phyloP scores from a whole-genome alignment of 2,797 vertebrate species.

The Oreochromis grahami region DNA sequence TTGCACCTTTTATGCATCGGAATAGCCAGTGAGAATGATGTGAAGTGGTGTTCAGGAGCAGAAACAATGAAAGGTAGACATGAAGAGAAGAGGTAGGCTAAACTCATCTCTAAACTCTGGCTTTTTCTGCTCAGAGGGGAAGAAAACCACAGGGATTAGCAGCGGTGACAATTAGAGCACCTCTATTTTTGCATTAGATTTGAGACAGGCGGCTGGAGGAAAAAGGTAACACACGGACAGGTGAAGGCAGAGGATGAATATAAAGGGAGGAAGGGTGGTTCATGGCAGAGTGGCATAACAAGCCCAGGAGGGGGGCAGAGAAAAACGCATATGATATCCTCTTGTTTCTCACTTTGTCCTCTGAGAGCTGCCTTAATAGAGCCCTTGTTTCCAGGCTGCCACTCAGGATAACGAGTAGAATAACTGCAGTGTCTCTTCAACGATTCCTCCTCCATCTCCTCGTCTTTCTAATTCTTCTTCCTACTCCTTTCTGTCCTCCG shows the following conservation, averaged over 20 bases:
- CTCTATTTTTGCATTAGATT: conserved; percentile 12
- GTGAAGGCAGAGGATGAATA: conserved; percentile 8
- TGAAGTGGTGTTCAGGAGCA: neutral
- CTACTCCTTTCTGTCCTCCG: neutral
- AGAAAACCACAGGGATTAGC: conserved; percentile 16
- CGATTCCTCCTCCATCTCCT: neutral
- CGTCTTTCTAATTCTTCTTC: neutral
- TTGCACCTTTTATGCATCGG: conserved; percentile 7
- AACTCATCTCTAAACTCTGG: conserved; percentile 21
- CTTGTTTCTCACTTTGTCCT: conserved; percentile 41
- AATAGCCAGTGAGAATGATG: neutral
- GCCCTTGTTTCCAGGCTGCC: conserved; percentile 66
- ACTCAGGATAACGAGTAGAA: conserved; percentile 69
- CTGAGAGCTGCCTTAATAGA: conserved; percentile 60
- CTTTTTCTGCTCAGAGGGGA: conserved; percentile 24
- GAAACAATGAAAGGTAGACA: neutral
- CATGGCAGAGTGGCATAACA: conserved; percentile 31
- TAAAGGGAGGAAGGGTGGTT: neutral
- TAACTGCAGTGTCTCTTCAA: conserved; percentile 39
- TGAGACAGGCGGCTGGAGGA: neutral
- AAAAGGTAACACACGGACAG: neutral
- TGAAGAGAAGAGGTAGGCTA: neutral
- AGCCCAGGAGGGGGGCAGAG: conserved; percentile 36
- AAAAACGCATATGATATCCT: too few species aligned
- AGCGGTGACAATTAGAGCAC: conserved; percentile 8